A percentile compares a stretch with the other conserved stretches of the same genome.
These are phyloP conservation scores for Phyllotreta cruciferae DNA, from an alignment of 2,888 invertebrate species.

Conservation along the genomic window DNA sequence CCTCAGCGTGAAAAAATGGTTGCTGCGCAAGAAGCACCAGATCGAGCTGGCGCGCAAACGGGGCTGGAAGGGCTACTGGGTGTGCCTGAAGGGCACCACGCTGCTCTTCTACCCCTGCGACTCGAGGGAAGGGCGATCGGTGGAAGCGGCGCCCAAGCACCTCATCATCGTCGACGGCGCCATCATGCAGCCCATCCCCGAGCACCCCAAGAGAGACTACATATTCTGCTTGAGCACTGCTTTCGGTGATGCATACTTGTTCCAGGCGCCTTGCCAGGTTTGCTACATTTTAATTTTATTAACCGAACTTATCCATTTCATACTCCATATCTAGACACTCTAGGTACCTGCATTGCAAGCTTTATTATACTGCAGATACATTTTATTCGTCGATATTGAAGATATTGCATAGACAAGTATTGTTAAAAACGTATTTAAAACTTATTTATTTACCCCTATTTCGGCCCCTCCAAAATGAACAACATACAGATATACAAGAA, in stretches of 20 bases:
- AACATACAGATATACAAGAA: too few species aligned
- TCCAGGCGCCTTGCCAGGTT: conserved; percentile 89
- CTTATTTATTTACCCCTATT: too few species aligned
- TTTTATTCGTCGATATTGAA: too few species aligned
- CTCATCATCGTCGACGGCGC: conserved; percentile 95
- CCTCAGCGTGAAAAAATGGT: conserved; percentile 97
- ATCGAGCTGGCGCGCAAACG: conserved; percentile 94
- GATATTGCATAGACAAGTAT: too few species aligned
- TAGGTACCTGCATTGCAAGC: too few species aligned
- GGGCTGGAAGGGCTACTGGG: conserved; percentile 99
- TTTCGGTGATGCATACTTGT: conserved; percentile 96
- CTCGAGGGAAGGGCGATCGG: conserved; percentile 87
- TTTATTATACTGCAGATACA: too few species aligned
- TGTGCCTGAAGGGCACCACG: conserved; percentile 96
- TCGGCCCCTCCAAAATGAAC: too few species aligned
- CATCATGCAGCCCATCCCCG: conserved; percentile 98
- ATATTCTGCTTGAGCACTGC: conserved; percentile 98
- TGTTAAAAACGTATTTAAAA: background rate
- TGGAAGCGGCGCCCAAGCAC: conserved; percentile 93
- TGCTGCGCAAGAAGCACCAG: conserved; percentile 94
- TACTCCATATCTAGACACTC: too few species aligned
- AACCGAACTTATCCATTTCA: too few species aligned
- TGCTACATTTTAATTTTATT: conserved; percentile 47
- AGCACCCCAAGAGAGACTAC: conserved; percentile 96
- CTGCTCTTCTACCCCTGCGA: conserved; percentile 95